Evolutionary conservation across 2,113 vertebrate genomes (phyloP).

Genomic region (Dipodomys stephensi): DNA sequence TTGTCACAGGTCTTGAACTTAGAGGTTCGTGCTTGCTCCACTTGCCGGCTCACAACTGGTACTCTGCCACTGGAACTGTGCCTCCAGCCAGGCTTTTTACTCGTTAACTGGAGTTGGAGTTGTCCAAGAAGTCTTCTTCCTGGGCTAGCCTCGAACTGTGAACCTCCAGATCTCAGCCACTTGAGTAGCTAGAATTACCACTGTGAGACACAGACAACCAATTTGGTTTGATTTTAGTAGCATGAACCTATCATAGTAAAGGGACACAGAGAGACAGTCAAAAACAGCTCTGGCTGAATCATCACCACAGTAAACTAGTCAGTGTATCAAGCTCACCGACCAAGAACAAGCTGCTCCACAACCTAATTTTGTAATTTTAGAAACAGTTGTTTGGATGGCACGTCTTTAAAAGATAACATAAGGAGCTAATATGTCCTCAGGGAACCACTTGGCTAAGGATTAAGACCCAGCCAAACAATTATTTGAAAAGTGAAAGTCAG

Average conservation of each 20-base stretch:
- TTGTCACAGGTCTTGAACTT: no score
- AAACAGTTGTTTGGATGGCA: slow-evolving; percentile 21
- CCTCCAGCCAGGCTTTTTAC: no score
- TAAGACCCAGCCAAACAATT: slow-evolving; percentile 37
- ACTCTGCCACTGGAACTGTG: no score
- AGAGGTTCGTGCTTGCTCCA: no score
- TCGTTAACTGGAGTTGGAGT: no score
- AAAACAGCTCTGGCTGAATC: neutral
- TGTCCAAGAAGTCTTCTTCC: no score
- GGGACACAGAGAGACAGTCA: neutral
- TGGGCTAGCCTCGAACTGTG: no score
- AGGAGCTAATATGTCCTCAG: slow-evolving; percentile 12
- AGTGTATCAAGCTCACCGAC: neutral
- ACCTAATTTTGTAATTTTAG: slow-evolving; percentile 34
- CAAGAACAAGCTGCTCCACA: neutral
- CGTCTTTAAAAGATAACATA: slow-evolving; percentile 65
- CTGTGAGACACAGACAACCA: no score
- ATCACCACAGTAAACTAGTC: neutral
- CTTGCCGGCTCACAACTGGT: no score
- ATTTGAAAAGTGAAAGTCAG: slow-evolving; percentile 68
- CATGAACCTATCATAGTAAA: neutral
- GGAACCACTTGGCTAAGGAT: slow-evolving; percentile 54
- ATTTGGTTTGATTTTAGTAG: neutral
- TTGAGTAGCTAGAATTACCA: no score
- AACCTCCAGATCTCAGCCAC: no score